Evolutionary conservation across 2,888 invertebrate species (phyloP).

Genomic region (Eilema depressum): DNA sequence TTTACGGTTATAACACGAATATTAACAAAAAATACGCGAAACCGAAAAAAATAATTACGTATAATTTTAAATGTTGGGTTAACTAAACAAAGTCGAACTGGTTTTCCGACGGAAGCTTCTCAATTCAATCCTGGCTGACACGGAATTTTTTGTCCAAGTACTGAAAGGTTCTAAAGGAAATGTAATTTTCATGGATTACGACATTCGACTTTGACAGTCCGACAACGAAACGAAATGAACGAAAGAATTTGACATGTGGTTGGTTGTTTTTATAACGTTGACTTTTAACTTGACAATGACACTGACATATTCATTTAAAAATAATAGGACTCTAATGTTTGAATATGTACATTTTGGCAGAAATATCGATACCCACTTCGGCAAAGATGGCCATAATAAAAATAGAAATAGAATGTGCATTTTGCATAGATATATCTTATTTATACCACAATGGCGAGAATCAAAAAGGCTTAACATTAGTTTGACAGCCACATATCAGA

Average conservation of each 20-base stretch:
- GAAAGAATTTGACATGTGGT: background rate
- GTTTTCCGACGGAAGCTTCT: background rate
- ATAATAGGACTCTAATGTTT: too few relatives aligned
- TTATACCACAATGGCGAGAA: too few relatives aligned
- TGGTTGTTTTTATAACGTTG: background rate
- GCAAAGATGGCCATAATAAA: too few relatives aligned
- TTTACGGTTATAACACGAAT: slow-evolving; percentile 38
- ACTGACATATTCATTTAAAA: too few relatives aligned
- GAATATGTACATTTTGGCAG: too few relatives aligned
- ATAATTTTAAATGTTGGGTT: slow-evolving; percentile 9
- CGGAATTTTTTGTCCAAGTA: slow-evolving; percentile 1
- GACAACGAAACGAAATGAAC: slow-evolving; percentile 16
- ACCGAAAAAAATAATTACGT: slow-evolving; percentile 4
- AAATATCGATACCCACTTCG: too few relatives aligned
- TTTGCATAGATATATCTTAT: too few relatives aligned
- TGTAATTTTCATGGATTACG: slow-evolving; percentile 39
- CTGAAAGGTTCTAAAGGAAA: slow-evolving; percentile 32
- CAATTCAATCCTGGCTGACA: background rate
- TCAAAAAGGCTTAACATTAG: too few relatives aligned
- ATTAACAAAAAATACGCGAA: slow-evolving; percentile 22
- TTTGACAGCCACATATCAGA: too few relatives aligned
- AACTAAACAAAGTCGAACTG: slow-evolving; percentile 12
- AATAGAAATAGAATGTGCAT: too few relatives aligned
- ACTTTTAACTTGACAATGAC: too few relatives aligned
- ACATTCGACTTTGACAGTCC: slow-evolving; percentile 43